These are phyloP conservation scores for Artemia sinica DNA, from an alignment of 2,888 invertebrate genomes.

Conservation along the genomic window DNA sequence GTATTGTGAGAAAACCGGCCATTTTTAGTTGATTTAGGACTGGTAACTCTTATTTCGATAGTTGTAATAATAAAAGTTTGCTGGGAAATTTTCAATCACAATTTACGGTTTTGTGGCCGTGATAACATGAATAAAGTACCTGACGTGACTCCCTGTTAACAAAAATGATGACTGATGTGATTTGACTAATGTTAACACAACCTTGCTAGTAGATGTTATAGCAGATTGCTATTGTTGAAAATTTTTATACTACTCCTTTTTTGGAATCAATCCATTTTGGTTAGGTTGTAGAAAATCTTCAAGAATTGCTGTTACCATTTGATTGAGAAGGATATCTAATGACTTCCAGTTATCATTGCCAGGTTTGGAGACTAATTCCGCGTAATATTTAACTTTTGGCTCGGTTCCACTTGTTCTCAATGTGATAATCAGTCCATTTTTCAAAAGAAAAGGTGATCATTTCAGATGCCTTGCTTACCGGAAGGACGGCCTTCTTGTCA, in stretches of 20 bases:
- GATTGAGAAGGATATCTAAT: conserved; percentile 43
- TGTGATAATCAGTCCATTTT: conserved; percentile 69
- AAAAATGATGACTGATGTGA: too few species aligned
- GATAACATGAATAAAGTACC: too few species aligned
- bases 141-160: too few species aligned
- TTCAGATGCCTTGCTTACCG: conserved; percentile 48
- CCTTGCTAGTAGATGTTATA: too few species aligned
- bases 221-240: background rate
- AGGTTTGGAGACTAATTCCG: conserved; percentile 62
- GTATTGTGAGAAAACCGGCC: too few species aligned
- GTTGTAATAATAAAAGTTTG: too few species aligned
- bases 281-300: conserved; percentile 63
- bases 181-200: too few species aligned
- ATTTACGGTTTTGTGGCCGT: too few species aligned
- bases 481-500: conserved; percentile 49
- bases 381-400: conserved; percentile 97
- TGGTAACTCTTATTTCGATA: too few species aligned
- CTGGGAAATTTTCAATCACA: too few species aligned
- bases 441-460: conserved; percentile 89
- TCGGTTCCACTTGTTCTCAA: conserved; percentile 94
- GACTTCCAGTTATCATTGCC: conserved; percentile 44
- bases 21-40: too few species aligned
- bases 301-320: conserved; percentile 58
- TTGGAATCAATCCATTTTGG: conserved; percentile 43
- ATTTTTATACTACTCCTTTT: conserved; percentile 26